Conservation (phyloP, 2,113 vertebrate species). For the Arizona elegans region DNA sequence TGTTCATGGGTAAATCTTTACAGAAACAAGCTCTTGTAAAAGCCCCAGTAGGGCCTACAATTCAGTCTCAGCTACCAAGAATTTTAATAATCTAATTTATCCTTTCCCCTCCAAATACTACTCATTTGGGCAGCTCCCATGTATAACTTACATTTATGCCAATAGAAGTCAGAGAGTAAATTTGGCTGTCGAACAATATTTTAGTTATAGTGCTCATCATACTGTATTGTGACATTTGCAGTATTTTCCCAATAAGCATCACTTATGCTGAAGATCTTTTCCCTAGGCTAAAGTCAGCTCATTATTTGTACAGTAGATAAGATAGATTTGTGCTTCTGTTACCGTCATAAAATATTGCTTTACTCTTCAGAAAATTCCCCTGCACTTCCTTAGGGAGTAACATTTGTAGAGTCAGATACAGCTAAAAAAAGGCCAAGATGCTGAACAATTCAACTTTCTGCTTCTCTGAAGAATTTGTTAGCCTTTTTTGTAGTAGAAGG, state of each 20-base stretch:
- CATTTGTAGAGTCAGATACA: neutral
- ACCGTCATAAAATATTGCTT: constrained; percentile 50
- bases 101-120: neutral
- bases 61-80: constrained; percentile 29
- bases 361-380: constrained; percentile 37
- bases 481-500: neutral
- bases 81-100: constrained; percentile 5
- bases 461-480: neutral
- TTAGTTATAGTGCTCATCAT: constrained; percentile 67
- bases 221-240: constrained; percentile 71
- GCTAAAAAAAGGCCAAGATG: constrained; percentile 5
- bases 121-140: constrained; percentile 12
- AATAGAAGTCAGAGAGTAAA: constrained; percentile 50
- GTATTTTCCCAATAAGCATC: constrained; percentile 68
- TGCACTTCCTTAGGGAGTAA: constrained; percentile 38
- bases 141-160: constrained; percentile 36
- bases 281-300: constrained; percentile 63
- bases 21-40: neutral
- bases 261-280: constrained; percentile 65
- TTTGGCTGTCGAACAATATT: constrained; percentile 63
- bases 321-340: constrained; percentile 54
- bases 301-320: constrained; percentile 42
- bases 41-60: constrained; percentile 24
- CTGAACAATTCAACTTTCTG: neutral
- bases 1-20: neutral